These are phyloP conservation scores for Watsonalla binaria DNA, from an alignment of 2,888 invertebrate species.

Conservation along the genomic window DNA sequence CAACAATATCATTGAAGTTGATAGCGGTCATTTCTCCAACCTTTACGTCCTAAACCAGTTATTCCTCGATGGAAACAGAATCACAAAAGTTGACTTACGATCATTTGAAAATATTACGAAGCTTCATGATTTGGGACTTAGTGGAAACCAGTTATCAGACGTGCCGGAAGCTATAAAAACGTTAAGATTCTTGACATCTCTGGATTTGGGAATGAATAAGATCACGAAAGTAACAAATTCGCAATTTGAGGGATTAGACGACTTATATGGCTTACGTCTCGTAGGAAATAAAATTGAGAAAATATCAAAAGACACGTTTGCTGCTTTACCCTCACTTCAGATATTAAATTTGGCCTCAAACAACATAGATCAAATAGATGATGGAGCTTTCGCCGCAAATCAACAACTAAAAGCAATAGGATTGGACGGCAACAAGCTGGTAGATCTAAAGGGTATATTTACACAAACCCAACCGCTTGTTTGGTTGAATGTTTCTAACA, in stretches of 20 bases:
- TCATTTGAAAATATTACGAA: conserved; percentile 88
- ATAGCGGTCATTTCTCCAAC: conserved; percentile 84
- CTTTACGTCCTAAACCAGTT: conserved; percentile 86
- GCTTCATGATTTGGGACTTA: conserved; percentile 86
- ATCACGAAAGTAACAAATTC: conserved; percentile 84
- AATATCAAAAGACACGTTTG: conserved; percentile 86
- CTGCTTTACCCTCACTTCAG: conserved; percentile 83
- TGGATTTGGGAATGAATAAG: conserved; percentile 90
- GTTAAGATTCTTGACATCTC: conserved; percentile 83
- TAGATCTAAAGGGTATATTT: conserved; percentile 88
- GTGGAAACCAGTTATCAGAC: conserved; percentile 84
- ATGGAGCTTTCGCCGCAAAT: conserved; percentile 87
- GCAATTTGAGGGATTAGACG: conserved; percentile 85
- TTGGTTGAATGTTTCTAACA: conserved; percentile 90
- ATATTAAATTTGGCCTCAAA: conserved; percentile 90
- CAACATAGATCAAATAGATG: conserved; percentile 86
- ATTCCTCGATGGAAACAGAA: conserved; percentile 85
- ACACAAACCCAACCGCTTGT: conserved; percentile 85
- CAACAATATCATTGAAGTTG: conserved; percentile 84
- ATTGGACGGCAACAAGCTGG: conserved; percentile 87
- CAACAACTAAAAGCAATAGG: conserved; percentile 85
- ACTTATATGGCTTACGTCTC: conserved; percentile 86
- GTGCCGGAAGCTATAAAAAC: conserved; percentile 85
- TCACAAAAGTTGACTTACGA: conserved; percentile 82
- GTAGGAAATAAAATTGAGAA: conserved; percentile 89